These are phyloP conservation scores for Myrmophylax atrothorax DNA, from an alignment of 2,113 vertebrate species.

Conservation along the genomic window DNA sequence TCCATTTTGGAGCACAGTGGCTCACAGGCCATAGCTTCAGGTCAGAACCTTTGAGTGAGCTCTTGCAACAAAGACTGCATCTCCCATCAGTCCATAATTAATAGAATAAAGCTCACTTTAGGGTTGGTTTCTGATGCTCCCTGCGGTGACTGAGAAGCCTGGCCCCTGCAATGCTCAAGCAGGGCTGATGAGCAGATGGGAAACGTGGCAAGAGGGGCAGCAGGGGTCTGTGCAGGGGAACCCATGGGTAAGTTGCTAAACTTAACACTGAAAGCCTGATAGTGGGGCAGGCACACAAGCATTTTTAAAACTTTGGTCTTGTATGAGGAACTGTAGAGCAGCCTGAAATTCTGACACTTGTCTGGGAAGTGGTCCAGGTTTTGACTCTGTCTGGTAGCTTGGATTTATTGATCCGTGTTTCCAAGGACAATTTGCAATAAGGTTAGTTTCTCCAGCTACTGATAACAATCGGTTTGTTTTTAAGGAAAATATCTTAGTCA, in stretches of 20 bases:
- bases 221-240: background rate
- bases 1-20: background rate
- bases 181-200: background rate
- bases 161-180: no score
- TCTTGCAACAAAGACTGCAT: background rate
- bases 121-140: background rate
- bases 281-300: fast-evolving
- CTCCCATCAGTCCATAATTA: background rate
- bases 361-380: background rate
- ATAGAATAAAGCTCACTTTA: background rate
- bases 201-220: fast-evolving
- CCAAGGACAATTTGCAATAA: background rate
- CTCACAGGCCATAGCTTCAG: background rate
- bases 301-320: fast-evolving
- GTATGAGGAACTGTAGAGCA: background rate
- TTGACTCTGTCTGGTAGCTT: background rate
- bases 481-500: background rate
- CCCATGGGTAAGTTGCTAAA: background rate
- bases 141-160: background rate
- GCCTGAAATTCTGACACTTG: fast-evolving
- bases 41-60: background rate
- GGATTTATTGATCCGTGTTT: fast-evolving
- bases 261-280: background rate
- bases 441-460: background rate
- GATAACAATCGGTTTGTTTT: background rate